Evolutionary conservation across 2,113 vertebrate genomes (phyloP).

Genomic region (Cathartes aura): DNA sequence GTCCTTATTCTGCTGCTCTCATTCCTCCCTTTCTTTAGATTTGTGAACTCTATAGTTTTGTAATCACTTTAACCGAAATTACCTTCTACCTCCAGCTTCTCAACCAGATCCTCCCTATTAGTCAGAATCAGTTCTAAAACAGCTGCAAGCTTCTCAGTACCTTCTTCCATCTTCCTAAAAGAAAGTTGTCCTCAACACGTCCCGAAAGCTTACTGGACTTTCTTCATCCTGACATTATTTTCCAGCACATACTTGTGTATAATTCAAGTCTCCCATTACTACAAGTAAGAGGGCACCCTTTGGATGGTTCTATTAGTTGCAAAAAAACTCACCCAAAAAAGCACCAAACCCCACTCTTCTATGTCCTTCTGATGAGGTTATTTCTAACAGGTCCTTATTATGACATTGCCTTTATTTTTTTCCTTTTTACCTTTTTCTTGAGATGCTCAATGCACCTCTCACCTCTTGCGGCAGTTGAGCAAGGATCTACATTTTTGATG

Average conservation of each 20-base stretch:
- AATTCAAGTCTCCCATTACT: background rate
- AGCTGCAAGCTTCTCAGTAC: background rate
- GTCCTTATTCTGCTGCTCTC: constrained; percentile 5
- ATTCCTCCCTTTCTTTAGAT: constrained; percentile 21
- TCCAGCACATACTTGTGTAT: background rate
- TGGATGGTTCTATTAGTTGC: background rate
- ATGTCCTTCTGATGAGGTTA: background rate
- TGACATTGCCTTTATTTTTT: background rate
- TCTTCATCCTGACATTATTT: background rate
- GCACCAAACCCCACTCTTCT: background rate
- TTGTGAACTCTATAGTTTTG: constrained; percentile 10
- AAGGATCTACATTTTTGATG: background rate
- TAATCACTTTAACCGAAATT: constrained; percentile 34
- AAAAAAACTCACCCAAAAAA: background rate
- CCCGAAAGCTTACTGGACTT: background rate
- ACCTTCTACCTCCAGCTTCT: background rate
- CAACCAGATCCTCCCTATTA: background rate
- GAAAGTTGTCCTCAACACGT: background rate
- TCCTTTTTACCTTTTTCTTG: background rate
- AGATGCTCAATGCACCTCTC: background rate
- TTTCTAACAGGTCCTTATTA: background rate
- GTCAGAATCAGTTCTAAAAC: background rate
- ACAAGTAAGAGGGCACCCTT: background rate
- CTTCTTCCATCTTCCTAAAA: background rate
- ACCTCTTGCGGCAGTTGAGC: background rate